Percentiles rank a stretch among this genome's conserved stretches.
Evolutionary conservation across 2,113 vertebrate species (phyloP).

Genomic region (Spea multiplicata): DNA sequence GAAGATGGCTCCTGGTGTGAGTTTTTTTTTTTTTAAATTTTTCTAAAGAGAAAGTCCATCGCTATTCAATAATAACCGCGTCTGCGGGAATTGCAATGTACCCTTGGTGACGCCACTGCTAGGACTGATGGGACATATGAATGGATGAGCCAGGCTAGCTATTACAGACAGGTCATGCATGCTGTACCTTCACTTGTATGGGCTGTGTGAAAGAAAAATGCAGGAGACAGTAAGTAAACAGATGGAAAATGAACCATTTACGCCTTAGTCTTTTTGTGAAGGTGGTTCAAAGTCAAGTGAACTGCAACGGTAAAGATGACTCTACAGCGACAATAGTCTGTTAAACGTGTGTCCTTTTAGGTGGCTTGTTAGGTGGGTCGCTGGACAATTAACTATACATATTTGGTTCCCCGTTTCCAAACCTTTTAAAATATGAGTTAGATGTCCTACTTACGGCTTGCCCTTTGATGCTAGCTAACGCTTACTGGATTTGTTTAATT

Average conservation of each 20-base stretch:
- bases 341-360: too few species aligned
- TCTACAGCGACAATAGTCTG: neutral
- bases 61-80: too few species aligned
- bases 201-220: constrained; percentile 81
- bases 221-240: constrained; percentile 66
- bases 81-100: neutral
- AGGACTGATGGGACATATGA: constrained; percentile 54
- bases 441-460: too few species aligned
- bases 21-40: too few species aligned
- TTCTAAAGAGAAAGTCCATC: neutral
- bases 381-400: too few species aligned
- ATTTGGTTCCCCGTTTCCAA: too few species aligned
- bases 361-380: too few species aligned
- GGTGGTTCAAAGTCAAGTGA: constrained; percentile 1
- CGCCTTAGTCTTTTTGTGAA: constrained; percentile 33
- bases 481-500: too few species aligned
- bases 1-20: too few species aligned
- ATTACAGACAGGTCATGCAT: constrained; percentile 78
- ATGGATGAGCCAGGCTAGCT: constrained; percentile 63
- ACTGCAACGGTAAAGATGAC: neutral
- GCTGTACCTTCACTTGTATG: constrained; percentile 87
- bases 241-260: constrained; percentile 54
- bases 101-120: constrained; percentile 67
- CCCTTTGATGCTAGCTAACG: too few species aligned
- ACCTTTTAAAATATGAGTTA: too few species aligned